phyloP scores from a whole-genome alignment of 2,888 invertebrate genomes.

The Dendrolimus pini region DNA sequence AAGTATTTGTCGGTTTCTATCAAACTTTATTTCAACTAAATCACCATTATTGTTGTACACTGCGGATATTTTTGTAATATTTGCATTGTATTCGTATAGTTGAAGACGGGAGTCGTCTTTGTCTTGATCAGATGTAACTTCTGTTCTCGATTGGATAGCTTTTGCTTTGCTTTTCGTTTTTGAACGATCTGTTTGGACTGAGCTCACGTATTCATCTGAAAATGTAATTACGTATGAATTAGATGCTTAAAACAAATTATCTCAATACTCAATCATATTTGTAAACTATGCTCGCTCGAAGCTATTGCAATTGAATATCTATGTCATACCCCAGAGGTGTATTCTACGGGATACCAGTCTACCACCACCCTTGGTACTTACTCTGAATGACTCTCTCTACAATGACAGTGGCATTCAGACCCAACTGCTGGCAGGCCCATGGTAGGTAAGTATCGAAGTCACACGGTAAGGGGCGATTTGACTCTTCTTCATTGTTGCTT shows the following conservation, averaged over 20 bases:
- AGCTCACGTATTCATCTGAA: slow-evolving; percentile 30
- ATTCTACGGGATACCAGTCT: too few relatives aligned
- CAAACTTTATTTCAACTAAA: slow-evolving; percentile 33
- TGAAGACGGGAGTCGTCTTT: slow-evolving; percentile 3
- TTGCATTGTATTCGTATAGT: background rate
- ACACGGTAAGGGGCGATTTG: slow-evolving; percentile 5
- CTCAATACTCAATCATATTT: too few relatives aligned
- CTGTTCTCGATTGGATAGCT: slow-evolving; percentile 10
- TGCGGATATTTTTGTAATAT: slow-evolving; percentile 20
- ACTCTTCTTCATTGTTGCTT: slow-evolving; percentile 1
- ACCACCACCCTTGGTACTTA: slow-evolving; percentile 10
- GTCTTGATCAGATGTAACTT: slow-evolving; percentile 2
- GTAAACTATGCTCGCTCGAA: too few relatives aligned
- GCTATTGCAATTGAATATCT: too few relatives aligned
- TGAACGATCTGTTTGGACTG: slow-evolving; percentile 14
- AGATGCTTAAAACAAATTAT: too few relatives aligned
- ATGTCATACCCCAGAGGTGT: too few relatives aligned
- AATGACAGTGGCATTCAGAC: slow-evolving; percentile 16
- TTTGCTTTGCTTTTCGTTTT: slow-evolving; percentile 21
- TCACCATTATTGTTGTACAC: slow-evolving; percentile 27
- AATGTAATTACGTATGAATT: background rate
- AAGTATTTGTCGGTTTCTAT: slow-evolving; percentile 31
- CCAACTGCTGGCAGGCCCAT: slow-evolving; percentile 36
- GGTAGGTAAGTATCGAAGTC: slow-evolving; percentile 33
- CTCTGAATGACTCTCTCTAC: slow-evolving; percentile 23